Evolutionary conservation across 1,140 invertebrate species (phyloP).

Genomic region (Drosophila ogumai): DNA sequence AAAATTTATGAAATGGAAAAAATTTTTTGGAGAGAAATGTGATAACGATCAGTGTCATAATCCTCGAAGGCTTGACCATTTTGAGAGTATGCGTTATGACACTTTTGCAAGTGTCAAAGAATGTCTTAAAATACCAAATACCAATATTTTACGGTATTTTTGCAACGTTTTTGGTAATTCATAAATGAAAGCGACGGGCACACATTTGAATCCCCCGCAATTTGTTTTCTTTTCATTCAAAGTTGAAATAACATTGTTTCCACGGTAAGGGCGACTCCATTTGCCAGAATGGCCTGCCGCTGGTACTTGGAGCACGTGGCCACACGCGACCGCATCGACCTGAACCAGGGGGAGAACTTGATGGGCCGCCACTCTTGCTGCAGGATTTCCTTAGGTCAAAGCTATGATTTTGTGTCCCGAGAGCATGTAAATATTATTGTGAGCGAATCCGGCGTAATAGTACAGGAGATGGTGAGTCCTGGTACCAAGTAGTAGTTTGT

Average conservation of each 20-base stretch:
- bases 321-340: constrained; percentile 20
- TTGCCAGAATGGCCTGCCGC: constrained; percentile 7
- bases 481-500: neutral
- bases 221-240: neutral
- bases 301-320: constrained; percentile 60
- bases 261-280: too few species aligned
- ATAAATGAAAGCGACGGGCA: neutral
- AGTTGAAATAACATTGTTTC: neutral
- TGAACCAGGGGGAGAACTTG: constrained; percentile 36
- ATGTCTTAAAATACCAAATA: neutral
- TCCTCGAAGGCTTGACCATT: neutral
- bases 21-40: neutral
- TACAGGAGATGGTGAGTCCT: constrained; percentile 34
- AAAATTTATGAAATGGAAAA: too few species aligned
- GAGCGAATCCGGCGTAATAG: constrained; percentile 18
- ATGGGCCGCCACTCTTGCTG: constrained; percentile 60
- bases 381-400: constrained; percentile 25
- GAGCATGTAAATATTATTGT: constrained; percentile 57
- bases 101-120: neutral
- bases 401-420: constrained; percentile 52
- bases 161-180: too few species aligned
- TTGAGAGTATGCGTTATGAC: neutral
- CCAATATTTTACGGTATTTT: neutral
- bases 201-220: constrained; percentile 1
- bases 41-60: neutral